Evolutionary conservation across 1,140 invertebrate species (phyloP), one percentile per base, ranked within the genome.

Genomic region (Plutomurus gul): DNA sequence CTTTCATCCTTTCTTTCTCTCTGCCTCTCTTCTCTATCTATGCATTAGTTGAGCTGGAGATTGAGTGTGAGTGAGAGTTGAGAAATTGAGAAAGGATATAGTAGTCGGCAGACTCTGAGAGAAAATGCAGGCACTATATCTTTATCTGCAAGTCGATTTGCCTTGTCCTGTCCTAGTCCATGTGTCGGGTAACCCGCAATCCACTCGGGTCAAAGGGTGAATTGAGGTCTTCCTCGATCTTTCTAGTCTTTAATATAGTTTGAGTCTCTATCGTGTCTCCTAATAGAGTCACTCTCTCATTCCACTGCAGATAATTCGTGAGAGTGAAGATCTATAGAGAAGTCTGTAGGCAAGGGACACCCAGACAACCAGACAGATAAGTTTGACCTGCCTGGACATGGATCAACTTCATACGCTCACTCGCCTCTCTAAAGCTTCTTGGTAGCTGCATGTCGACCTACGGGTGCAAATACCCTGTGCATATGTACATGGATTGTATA

Each of bases 331-430:
- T 56, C 51, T 27, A 25, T 10, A 51, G 47, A 51, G 47, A 51
- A 51, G 25, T 51, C 25, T 22, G 47, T n/a, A 51, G 47, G 47
- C 18, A 65, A 30, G 56, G 27, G 11, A 65, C 36, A 33, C 36
- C 30, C 30, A 65, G 56, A 60, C 22, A 65, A n/a, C 30, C 5
- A 65, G 56, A 65, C 36, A 65, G 56, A 65, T 65, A 65, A 65
- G 56, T 65, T 65, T 65, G 56, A 65, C 56, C 56, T 65, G 56
- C 13, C 25, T 65, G 56, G 56, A 65, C 56, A 65, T 65, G 56
- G 56, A 65, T 65, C 56, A 65, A 65, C 25, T 65, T 65, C 36
- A 65, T 65, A 65, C 56, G 56, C 56, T 65, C 56, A 65, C 56
- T 65, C 56, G 56, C 56, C 56, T 65, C 56, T 65, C 56, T 65